These are phyloP conservation scores for Ailurus styani DNA, from an alignment of 2,113 vertebrate genomes.

Conservation along the genomic window DNA sequence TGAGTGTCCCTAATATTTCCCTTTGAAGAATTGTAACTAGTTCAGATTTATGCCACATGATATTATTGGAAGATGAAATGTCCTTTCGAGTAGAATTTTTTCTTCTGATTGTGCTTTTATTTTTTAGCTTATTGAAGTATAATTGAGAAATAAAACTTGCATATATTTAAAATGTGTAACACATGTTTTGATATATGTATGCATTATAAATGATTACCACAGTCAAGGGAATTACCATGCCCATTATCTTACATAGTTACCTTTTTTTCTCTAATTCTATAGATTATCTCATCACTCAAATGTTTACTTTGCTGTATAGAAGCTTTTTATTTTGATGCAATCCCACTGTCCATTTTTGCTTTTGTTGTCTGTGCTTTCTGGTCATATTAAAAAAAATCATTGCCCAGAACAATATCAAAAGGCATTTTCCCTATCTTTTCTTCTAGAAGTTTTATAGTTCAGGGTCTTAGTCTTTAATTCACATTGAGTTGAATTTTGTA, in stretches of 20 bases:
- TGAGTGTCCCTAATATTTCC: neutral
- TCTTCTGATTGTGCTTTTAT: neutral
- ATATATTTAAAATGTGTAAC: neutral
- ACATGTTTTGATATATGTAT: neutral
- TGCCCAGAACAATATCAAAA: neutral
- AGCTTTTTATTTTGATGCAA: neutral
- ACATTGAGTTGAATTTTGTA: neutral
- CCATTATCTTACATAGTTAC: neutral
- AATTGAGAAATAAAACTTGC: neutral
- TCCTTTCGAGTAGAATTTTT: neutral
- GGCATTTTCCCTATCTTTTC: neutral
- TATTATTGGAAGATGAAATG: neutral
- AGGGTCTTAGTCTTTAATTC: neutral
- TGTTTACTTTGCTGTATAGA: neutral
- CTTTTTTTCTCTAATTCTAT: neutral
- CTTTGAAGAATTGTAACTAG: neutral
- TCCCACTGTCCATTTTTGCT: neutral
- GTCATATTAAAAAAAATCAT: neutral
- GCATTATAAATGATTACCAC: neutral
- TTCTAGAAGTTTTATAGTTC: neutral
- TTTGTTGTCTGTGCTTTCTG: neutral
- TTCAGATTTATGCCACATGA: neutral
- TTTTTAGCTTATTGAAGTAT: neutral
- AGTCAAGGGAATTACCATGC: neutral
- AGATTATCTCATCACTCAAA: neutral